Evolutionary conservation across 2,113 vertebrate genomes (phyloP), one percentile per base, ranked within the genome.

Genomic region (Indicator indicator): DNA sequence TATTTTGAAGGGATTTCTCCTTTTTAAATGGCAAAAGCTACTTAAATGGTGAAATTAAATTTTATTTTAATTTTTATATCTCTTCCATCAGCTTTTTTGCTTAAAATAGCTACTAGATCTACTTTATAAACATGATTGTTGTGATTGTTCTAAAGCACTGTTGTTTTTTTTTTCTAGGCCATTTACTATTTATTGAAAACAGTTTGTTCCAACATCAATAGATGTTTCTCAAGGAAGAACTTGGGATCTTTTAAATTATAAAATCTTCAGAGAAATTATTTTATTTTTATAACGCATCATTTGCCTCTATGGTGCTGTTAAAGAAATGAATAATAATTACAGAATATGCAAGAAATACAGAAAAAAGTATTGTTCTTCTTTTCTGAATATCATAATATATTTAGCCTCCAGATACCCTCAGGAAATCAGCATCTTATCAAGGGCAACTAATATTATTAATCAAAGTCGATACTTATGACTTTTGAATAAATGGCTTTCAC

Each of bases 401-500:
- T 96, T 89, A 91, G 63, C 83, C 87, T 90, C 32, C 16, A 68
- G 75, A n/a, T 68, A 75, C 54, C 28, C 84, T 93, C 88, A 58
- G 59, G 40, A 87, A 88, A 95, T 56, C 14, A 59, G 27, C 72
- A 72, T 88, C 79, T 88, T 87, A 78, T 92, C 94, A 83, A 81
- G 67, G 76, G 44, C 60, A 88, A 67, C 83, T 89, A 92, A 83
- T 75, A 44, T 69, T 86, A 96, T 97, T 95, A 95, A 95, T 96
- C 95, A 97, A 97, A 96, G 42, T 60, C 59, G 56, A 68, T 89
- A 86, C 76, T 95, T 84, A 78, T 88, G 93, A 78, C 90, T 93
- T 87, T 80, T 91, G 81, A 97, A 97, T 91, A 94, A 95, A 97
- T 94, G 82, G 70, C 85, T 97, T 96, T 97, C 83, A 86, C 91